phyloP scores from a whole-genome alignment of 2,113 vertebrate species.

The Cyprinodon brontotheroides region DNA sequence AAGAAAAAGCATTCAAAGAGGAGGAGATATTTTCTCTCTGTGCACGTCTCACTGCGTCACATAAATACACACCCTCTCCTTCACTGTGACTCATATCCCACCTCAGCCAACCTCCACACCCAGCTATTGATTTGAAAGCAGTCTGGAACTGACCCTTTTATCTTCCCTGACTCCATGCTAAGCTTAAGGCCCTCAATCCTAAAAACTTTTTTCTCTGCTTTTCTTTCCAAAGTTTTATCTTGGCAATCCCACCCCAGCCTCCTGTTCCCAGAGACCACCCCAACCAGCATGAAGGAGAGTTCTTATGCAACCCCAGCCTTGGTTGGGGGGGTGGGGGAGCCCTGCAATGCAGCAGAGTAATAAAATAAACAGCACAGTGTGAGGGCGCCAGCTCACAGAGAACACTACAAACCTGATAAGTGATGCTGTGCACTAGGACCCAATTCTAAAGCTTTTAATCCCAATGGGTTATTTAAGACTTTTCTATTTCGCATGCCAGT shows the following conservation, averaged over 20 bases:
- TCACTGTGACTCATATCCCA: slow-evolving; percentile 21
- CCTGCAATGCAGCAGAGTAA: slow-evolving; percentile 70
- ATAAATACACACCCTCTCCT: slow-evolving; percentile 1
- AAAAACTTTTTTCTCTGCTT: slow-evolving; percentile 2
- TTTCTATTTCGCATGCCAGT: not conserved
- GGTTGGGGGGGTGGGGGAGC: slow-evolving; percentile 28
- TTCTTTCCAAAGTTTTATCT: not conserved
- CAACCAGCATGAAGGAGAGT: slow-evolving; percentile 17
- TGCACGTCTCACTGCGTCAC: slow-evolving; percentile 52
- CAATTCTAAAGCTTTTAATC: not conserved
- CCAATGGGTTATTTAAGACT: not conserved
- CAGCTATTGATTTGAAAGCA: slow-evolving; percentile 16
- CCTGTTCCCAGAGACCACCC: slow-evolving; percentile 16
- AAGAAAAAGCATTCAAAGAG: slow-evolving; percentile 9
- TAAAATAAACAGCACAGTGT: slow-evolving; percentile 48
- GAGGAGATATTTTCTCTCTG: slow-evolving; percentile 35
- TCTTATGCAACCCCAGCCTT: slow-evolving; percentile 57
- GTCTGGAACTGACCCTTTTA: not conserved
- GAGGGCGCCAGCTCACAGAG: slow-evolving; percentile 32
- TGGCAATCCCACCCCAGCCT: not conserved
- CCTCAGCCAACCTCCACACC: slow-evolving; percentile 1
- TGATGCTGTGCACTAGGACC: not conserved
- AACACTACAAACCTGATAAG: slow-evolving; percentile 1
- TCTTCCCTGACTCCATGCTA: not conserved
- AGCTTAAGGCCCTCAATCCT: not conserved